Conservation (phyloP, 2,888 invertebrate species). For the Parascotia fuliginaria region DNA sequence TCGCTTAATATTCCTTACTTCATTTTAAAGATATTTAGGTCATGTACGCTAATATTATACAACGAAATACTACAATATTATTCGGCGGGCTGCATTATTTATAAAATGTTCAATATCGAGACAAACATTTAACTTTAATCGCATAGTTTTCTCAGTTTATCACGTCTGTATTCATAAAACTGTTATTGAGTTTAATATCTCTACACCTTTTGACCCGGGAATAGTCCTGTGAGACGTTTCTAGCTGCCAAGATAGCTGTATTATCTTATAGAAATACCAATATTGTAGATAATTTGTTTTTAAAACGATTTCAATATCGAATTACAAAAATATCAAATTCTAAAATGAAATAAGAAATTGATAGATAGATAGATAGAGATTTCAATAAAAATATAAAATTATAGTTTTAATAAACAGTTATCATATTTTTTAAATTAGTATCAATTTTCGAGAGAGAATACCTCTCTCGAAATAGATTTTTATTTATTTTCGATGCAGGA, state of each 20-base stretch:
- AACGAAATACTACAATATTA: slow-evolving; percentile 11
- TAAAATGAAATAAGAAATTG: no score
- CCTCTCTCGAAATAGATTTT: background rate
- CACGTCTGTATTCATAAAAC: slow-evolving; percentile 49
- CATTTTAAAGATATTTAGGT: slow-evolving; percentile 33
- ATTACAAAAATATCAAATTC: background rate
- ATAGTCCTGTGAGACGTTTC: slow-evolving; percentile 30
- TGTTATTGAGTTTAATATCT: slow-evolving; percentile 61
- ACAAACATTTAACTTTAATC: slow-evolving; percentile 30
- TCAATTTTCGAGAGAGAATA: background rate
- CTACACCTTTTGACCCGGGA: slow-evolving; percentile 55
- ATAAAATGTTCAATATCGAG: slow-evolving; percentile 11
- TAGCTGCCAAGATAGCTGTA: slow-evolving; percentile 15
- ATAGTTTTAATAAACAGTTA: background rate
- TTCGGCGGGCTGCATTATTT: background rate
- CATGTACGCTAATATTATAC: slow-evolving; percentile 27
- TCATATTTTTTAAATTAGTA: background rate
- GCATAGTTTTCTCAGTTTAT: slow-evolving; percentile 48
- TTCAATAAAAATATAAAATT: background rate
- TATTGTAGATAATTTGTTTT: background rate
- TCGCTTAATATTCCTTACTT: slow-evolving; percentile 23
- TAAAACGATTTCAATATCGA: background rate
- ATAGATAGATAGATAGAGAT: no score
- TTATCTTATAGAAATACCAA: slow-evolving; percentile 1
- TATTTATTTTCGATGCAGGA: background rate